These are phyloP conservation scores for Actinostola sp. DNA, from an alignment of 92 coral and sea anemone genomes.

Conservation along the genomic window DNA sequence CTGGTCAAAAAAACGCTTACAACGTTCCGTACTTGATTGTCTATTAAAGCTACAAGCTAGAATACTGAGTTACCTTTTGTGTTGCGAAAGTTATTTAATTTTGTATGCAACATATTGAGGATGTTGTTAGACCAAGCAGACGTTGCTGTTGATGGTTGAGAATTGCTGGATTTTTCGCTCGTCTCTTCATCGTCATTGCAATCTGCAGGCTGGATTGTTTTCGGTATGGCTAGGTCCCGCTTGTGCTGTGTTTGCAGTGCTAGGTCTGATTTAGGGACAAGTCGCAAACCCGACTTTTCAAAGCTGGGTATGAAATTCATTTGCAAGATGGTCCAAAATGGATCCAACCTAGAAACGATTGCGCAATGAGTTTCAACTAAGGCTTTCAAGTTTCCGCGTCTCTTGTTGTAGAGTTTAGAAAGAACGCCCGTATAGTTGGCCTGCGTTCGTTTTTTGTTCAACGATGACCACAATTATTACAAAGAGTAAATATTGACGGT, in stretches of 20 bases:
- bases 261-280: neutral
- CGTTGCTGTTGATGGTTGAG: neutral
- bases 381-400: neutral
- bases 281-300: slow-evolving; percentile 3
- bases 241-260: neutral
- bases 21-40: too few species aligned
- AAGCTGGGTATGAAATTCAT: slow-evolving; percentile 1
- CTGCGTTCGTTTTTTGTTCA: neutral
- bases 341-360: neutral
- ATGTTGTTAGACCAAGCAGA: slow-evolving; percentile 38
- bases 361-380: neutral
- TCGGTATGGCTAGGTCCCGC: neutral
- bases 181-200: neutral
- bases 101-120: slow-evolving; percentile 31
- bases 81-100: slow-evolving; percentile 30
- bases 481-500: slow-evolving; percentile 24
- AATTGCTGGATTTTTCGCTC: neutral
- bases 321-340: neutral
- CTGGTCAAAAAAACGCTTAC: too few species aligned
- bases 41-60: neutral
- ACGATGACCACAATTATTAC: neutral
- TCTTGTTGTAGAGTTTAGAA: neutral
- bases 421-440: too few species aligned
- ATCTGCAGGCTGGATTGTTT: neutral
- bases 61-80: slow-evolving; percentile 18